phyloP scores from a whole-genome alignment of 2,113 vertebrate genomes.

The Macquaria australasica region DNA sequence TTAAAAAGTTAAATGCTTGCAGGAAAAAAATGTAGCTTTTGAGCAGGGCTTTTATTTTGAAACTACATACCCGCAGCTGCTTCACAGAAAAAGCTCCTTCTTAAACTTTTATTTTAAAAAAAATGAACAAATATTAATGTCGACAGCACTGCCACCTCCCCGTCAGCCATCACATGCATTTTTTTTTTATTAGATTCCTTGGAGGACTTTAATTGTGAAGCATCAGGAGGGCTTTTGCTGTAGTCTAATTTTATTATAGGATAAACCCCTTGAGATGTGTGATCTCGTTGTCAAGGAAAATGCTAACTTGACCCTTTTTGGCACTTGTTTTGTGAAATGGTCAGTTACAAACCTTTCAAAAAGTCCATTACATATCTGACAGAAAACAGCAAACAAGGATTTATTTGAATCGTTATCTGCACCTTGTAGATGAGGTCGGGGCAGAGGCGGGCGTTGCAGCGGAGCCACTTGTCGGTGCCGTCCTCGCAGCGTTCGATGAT shows the following conservation, averaged over 20 bases:
- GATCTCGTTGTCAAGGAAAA: too few species aligned
- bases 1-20: background rate
- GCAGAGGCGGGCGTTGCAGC: conserved; percentile 92
- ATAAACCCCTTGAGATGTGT: too few species aligned
- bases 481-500: conserved; percentile 93
- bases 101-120: background rate
- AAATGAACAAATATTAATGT: too few species aligned
- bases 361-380: too few species aligned
- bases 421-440: conserved; percentile 93
- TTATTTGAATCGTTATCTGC: background rate
- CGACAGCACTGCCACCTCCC: too few species aligned
- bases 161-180: too few species aligned
- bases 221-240: too few species aligned
- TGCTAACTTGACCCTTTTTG: too few species aligned
- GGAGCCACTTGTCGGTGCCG: conserved; percentile 93
- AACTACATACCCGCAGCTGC: background rate
- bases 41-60: background rate
- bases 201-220: background rate
- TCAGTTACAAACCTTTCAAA: background rate
- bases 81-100: background rate
- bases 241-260: too few species aligned
- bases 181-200: background rate
- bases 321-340: too few species aligned
- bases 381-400: background rate
- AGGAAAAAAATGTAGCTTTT: background rate